Conservation (phyloP, 23 tunicate genomes). For the Botrylloides violaceus region DNA sequence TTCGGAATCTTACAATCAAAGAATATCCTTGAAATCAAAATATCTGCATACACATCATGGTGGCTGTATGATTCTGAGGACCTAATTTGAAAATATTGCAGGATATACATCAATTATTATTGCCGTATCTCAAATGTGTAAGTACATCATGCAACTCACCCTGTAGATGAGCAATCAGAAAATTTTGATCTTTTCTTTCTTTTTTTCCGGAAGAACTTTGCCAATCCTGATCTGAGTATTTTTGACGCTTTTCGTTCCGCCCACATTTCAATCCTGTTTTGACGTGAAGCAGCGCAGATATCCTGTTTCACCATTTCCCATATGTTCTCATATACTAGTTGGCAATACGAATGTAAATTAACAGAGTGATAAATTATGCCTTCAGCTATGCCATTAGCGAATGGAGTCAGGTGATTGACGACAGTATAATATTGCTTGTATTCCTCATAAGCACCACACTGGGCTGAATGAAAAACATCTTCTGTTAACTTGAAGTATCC, state of each 20-base stretch:
- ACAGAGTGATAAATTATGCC: neutral
- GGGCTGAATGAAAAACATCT: neutral
- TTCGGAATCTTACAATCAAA: neutral
- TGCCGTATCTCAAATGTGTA: too few relatives aligned
- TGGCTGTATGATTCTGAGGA: neutral
- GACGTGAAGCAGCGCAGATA: neutral
- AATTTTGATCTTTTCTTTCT: neutral
- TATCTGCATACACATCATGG: neutral
- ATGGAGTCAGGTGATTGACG: neutral
- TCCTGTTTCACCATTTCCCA: neutral
- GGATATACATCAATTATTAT: too few relatives aligned
- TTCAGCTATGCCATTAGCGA: neutral
- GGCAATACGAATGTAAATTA: neutral
- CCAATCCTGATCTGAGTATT: neutral
- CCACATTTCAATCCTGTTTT: neutral
- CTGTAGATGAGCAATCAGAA: neutral
- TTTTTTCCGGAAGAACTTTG: neutral
- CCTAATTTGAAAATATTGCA: too few relatives aligned
- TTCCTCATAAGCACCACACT: neutral
- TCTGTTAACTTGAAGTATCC: neutral
- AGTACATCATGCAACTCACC: too few relatives aligned
- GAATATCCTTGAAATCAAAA: neutral
- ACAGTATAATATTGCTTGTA: neutral
- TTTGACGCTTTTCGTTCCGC: neutral
- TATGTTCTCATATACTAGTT: neutral